Conservation (phyloP, 2,888 invertebrate genomes). For the Epinotia bilunana region DNA sequence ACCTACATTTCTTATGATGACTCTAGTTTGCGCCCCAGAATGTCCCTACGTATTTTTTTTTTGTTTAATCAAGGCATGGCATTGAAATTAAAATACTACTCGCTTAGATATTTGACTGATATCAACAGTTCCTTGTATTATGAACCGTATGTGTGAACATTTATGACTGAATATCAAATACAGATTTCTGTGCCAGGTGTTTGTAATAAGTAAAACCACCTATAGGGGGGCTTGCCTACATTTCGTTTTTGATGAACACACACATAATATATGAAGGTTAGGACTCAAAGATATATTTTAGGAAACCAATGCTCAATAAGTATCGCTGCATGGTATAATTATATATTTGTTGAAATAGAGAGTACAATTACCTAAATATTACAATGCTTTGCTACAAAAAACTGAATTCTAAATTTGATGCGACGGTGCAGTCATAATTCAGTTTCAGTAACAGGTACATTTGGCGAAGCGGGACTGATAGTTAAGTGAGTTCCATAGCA, state of each 20-base stretch:
- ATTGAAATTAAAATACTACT: neutral
- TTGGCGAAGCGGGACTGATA: too few species aligned
- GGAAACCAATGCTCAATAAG: neutral
- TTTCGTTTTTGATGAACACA: neutral
- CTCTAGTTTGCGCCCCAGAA: neutral
- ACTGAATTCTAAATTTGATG: too few species aligned
- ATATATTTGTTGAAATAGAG: too few species aligned
- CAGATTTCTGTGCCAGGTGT: neutral
- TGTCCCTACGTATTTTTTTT: neutral
- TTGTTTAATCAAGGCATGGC: neutral
- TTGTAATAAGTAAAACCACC: too few species aligned
- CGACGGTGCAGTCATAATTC: too few species aligned
- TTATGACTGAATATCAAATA: neutral
- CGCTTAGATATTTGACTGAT: neutral
- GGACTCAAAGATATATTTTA: neutral
- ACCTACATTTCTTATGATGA: neutral
- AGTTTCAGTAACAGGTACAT: too few species aligned
- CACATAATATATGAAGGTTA: neutral
- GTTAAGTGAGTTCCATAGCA: too few species aligned
- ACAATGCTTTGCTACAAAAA: too few species aligned
- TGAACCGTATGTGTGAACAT: neutral
- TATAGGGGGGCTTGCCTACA: neutral
- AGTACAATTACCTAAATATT: too few species aligned
- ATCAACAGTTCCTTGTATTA: neutral
- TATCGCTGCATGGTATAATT: too few species aligned